A percentile compares a stretch with the other conserved stretches of the same genome.
Conservation (phyloP, 2,797 vertebrate genomes). For the Melanotaenia boesemani region DNA sequence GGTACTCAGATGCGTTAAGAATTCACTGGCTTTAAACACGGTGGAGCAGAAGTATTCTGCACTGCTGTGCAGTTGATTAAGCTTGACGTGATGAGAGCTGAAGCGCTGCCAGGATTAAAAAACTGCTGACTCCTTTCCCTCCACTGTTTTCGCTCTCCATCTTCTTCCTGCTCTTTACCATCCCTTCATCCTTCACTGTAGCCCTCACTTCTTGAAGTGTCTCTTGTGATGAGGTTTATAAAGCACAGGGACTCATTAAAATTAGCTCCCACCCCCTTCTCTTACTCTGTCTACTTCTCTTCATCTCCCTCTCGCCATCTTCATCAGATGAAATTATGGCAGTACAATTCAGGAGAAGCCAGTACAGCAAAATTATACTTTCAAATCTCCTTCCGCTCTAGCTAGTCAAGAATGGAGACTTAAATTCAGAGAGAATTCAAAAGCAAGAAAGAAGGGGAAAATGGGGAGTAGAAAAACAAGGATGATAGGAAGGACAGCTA, state of each 20-base stretch:
- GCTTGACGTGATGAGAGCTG: conserved; percentile 61
- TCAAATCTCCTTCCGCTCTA: conserved; percentile 61
- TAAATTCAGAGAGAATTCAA: conserved; percentile 47
- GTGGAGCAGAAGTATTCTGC: conserved; percentile 44
- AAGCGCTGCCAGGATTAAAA: conserved; percentile 67
- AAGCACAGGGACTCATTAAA: conserved; percentile 65
- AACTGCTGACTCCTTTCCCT: conserved; percentile 72
- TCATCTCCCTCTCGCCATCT: conserved; percentile 55
- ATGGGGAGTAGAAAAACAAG: neutral
- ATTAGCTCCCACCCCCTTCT: conserved; percentile 16
- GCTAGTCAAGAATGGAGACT: conserved; percentile 57
- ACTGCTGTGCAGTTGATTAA: conserved; percentile 58
- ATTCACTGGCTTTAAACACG: conserved; percentile 39
- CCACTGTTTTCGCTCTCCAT: conserved; percentile 35
- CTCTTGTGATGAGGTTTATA: conserved; percentile 57
- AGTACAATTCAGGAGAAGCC: conserved; percentile 51
- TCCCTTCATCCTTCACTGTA: conserved; percentile 34
- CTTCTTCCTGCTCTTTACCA: conserved; percentile 28
- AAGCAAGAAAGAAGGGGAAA: conserved; percentile 20
- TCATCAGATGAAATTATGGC: conserved; percentile 67
- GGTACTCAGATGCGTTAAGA: conserved; percentile 9
- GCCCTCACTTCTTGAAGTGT: conserved; percentile 51
- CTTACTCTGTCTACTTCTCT: conserved; percentile 42
- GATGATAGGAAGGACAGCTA: conserved; percentile 36
- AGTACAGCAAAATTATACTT: conserved; percentile 64